Percentiles rank a stretch among this genome's conserved stretches.
phyloP scores from a whole-genome alignment of 2,113 vertebrate genomes.

The Phalacrocorax aristotelis region DNA sequence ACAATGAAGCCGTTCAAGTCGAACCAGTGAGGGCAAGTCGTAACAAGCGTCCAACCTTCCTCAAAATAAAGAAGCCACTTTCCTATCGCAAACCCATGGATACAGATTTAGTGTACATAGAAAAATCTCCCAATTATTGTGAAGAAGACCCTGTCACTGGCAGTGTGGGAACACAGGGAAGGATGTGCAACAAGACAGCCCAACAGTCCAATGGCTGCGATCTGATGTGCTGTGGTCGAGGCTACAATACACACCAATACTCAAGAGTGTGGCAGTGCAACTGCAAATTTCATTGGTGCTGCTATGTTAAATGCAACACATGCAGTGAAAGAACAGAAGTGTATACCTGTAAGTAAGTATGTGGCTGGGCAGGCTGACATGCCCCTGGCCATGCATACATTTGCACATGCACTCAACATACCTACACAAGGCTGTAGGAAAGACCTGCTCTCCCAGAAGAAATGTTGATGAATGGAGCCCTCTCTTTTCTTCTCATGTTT shows the following conservation, averaged over 20 bases:
- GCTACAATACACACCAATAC: constrained; percentile 99
- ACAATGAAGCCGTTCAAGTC: constrained; percentile 91
- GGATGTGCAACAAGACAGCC: constrained; percentile 96
- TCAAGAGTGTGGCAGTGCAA: constrained; percentile 98
- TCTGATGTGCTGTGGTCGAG: constrained; percentile 96
- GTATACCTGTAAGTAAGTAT: constrained; percentile 89
- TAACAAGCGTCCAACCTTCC: constrained; percentile 93
- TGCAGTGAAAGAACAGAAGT: constrained; percentile 98
- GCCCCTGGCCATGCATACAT: constrained; percentile 1
- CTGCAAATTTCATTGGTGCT: constrained; percentile 99
- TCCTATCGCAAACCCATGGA: constrained; percentile 97
- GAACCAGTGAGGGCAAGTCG: constrained; percentile 92
- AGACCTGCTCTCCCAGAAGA: not conserved
- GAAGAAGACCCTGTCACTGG: constrained; percentile 90
- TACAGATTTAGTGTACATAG: constrained; percentile 95
- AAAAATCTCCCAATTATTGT: constrained; percentile 96
- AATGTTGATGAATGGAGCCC: not conserved
- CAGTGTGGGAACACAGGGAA: constrained; percentile 91
- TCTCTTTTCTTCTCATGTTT: not conserved
- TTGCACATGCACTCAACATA: constrained; percentile 59
- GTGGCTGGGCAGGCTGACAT: not conserved
- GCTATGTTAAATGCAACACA: constrained; percentile 97
- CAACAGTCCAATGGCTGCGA: constrained; percentile 92
- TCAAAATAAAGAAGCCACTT: constrained; percentile 94
- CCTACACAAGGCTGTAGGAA: not conserved